Conservation (phyloP, 2,797 vertebrate genomes). For the Chelon labrosus region DNA sequence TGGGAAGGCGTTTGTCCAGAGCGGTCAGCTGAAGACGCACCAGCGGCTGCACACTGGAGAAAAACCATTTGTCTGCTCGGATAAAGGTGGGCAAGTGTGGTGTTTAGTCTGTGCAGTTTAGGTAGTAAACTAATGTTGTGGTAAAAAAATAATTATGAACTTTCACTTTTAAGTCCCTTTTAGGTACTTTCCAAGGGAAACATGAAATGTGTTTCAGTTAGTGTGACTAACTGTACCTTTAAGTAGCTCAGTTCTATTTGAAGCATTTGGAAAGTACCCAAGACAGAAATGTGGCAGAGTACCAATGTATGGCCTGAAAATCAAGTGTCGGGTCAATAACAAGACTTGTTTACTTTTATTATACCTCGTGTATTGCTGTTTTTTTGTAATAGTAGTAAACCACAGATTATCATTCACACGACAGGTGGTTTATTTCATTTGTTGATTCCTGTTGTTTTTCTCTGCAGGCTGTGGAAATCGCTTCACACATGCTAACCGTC, state of each 20-base stretch:
- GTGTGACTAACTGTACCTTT: not conserved
- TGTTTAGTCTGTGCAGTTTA: not conserved
- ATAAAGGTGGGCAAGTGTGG: slow-evolving; percentile 88
- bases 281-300: slow-evolving; percentile 5
- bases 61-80: slow-evolving; percentile 98
- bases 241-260: not conserved
- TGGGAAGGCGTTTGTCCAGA: slow-evolving; percentile 98
- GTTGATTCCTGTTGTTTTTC: slow-evolving; percentile 15
- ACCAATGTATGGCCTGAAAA: not conserved
- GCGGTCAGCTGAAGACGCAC: slow-evolving; percentile 99
- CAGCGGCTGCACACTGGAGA: slow-evolving; percentile 98
- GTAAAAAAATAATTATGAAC: not conserved
- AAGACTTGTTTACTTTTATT: not conserved
- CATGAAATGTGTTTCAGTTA: not conserved
- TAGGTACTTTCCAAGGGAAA: slow-evolving; percentile 49
- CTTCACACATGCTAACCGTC: slow-evolving; percentile 98
- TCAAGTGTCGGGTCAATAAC: not conserved
- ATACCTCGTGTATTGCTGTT: not conserved
- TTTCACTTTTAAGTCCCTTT: slow-evolving; percentile 5
- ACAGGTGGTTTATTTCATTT: not conserved
- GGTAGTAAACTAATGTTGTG: too few relatives aligned
- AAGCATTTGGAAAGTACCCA: slow-evolving; percentile 62
- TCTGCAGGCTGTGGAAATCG: slow-evolving; percentile 93
- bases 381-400: not conserved
- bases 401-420: not conserved